A percentile compares a stretch with the other conserved stretches of the same genome.
Evolutionary conservation across 2,113 vertebrate species (phyloP).

Genomic region (Martes martes): DNA sequence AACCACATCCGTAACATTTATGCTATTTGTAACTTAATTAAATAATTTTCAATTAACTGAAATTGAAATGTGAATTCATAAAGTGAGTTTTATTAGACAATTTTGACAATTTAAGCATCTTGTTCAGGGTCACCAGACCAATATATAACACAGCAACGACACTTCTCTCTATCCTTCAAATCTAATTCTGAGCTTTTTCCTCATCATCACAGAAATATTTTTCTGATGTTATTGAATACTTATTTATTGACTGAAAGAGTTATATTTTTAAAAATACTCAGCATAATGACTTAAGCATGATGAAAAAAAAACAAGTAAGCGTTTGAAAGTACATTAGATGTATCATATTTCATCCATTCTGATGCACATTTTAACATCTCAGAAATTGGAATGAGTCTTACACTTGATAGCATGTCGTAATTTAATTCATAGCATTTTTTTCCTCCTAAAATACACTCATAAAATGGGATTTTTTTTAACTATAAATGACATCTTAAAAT

Average conservation of each 20-base stretch:
- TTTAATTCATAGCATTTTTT: neutral
- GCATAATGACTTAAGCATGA: neutral
- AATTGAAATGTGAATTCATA: neutral
- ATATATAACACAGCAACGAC: neutral
- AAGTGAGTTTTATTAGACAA: neutral
- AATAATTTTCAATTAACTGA: neutral
- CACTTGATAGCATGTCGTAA: neutral
- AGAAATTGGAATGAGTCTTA: neutral
- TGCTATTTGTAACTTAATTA: neutral
- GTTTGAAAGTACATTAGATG: neutral
- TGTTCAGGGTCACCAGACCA: neutral
- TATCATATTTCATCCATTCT: neutral
- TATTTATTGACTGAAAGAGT: neutral
- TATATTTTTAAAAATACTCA: neutral
- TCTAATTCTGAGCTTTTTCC: neutral
- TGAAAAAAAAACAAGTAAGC: neutral
- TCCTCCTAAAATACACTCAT: neutral
- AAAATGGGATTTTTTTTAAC: neutral
- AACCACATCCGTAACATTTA: neutral
- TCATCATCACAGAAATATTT: neutral
- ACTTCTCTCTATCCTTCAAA: neutral
- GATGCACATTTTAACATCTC: neutral
- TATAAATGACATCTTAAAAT: neutral
- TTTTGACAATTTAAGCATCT: neutral
- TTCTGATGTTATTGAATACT: neutral